Conservation (phyloP, 2,113 vertebrate species). For the Rana temporaria region DNA sequence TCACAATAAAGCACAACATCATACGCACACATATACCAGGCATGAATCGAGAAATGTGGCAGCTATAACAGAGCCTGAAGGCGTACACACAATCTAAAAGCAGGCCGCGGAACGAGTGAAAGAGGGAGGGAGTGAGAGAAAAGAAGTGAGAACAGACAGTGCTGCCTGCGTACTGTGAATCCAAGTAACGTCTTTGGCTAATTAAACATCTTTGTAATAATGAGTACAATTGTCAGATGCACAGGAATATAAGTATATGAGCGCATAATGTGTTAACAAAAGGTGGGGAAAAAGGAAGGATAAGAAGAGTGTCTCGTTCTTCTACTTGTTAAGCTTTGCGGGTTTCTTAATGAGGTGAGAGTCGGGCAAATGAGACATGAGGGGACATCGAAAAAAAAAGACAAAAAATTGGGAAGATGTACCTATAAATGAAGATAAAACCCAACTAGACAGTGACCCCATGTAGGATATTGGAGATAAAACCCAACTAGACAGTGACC, state of each 20-base stretch:
- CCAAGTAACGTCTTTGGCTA: conserved; percentile 50
- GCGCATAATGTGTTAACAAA: conserved; percentile 50
- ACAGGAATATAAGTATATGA: conserved; percentile 47
- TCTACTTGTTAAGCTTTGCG: conserved; percentile 51
- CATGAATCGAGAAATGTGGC: conserved; percentile 49
- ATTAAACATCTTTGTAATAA: conserved; percentile 56
- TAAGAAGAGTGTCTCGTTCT: conserved; percentile 35
- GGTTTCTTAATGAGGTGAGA: conserved; percentile 56
- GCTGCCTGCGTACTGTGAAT: conserved; percentile 53
- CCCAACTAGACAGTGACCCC: neutral
- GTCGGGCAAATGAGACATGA: conserved; percentile 63
- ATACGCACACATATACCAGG: conserved; percentile 40
- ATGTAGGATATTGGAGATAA: neutral
- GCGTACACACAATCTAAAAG: conserved; percentile 50
- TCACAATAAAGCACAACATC: conserved; percentile 27
- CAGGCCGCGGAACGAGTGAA: conserved; percentile 33
- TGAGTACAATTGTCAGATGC: conserved; percentile 55
- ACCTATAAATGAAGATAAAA: neutral
- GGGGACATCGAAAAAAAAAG: conserved; percentile 62
- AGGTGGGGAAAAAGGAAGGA: conserved; percentile 47
- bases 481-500: neutral
- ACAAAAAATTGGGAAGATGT: conserved; percentile 56
- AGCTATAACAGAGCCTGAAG: conserved; percentile 53
- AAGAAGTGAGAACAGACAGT: conserved; percentile 55
- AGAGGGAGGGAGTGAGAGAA: conserved; percentile 38